Evolutionary conservation across 2,797 vertebrate genomes (phyloP).

Genomic region (Lagorchestes hirsutus): DNA sequence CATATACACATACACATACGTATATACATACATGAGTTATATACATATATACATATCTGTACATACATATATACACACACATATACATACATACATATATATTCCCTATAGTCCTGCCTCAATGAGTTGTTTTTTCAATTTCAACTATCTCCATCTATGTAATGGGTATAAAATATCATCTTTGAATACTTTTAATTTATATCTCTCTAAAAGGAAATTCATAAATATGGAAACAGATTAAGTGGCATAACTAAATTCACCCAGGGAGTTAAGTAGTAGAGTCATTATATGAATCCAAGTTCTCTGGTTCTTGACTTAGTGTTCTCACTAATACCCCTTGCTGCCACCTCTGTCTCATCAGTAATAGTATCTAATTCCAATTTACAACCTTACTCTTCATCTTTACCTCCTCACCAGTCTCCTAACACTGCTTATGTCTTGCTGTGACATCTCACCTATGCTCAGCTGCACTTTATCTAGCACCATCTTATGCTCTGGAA

Average conservation of each 20-base stretch:
- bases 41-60: too few relatives aligned
- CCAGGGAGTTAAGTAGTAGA: not conserved
- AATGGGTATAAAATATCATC: not conserved
- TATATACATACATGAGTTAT: too few relatives aligned
- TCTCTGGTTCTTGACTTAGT: not conserved
- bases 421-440: not conserved
- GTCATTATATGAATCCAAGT: not conserved
- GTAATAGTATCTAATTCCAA: not conserved
- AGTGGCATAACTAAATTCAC: not conserved
- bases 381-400: not conserved
- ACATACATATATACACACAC: not conserved
- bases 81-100: not conserved
- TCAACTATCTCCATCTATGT: not conserved
- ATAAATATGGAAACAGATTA: not conserved
- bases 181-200: not conserved
- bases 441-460: not conserved
- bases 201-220: not conserved
- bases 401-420: not conserved
- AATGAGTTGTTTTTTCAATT: not conserved
- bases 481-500: not conserved
- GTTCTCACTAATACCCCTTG: not conserved
- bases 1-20: too few relatives aligned
- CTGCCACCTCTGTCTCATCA: not conserved
- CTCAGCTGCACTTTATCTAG: not conserved
- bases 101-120: not conserved